Evolutionary conservation across 2,888 invertebrate species (phyloP).

Genomic region (Folsomia candida): DNA sequence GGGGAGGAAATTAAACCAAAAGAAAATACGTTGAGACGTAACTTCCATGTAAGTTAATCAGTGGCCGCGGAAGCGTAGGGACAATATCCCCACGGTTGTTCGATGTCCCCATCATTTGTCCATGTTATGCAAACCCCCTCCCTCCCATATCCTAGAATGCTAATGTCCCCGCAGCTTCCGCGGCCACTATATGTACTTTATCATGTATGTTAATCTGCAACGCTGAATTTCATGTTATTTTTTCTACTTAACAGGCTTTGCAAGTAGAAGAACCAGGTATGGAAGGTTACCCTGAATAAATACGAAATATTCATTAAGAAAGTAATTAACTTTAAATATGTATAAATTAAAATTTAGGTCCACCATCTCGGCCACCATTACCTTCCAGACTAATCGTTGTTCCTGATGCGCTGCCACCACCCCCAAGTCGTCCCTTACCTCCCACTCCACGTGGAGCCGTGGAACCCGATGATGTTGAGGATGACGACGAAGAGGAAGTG

Average conservation of each 20-base stretch:
- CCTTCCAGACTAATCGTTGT: constrained; percentile 87
- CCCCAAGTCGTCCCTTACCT: constrained; percentile 65
- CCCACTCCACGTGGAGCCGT: constrained; percentile 45
- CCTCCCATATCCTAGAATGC: too few relatives aligned
- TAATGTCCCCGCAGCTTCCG: too few relatives aligned
- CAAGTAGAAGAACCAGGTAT: not conserved
- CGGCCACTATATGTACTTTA: too few relatives aligned
- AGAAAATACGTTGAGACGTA: constrained; percentile 91
- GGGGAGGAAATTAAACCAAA: constrained; percentile 88
- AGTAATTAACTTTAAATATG: not conserved
- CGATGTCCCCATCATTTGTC: too few relatives aligned
- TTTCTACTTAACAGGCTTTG: not conserved
- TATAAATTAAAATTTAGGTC: constrained; percentile 58
- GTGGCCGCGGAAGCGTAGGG: too few relatives aligned
- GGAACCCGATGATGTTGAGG: constrained; percentile 58
- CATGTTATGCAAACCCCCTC: too few relatives aligned
- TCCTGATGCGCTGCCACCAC: constrained; percentile 79
- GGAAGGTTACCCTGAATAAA: too few relatives aligned
- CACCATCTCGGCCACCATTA: constrained; percentile 81
- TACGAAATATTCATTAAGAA: too few relatives aligned
- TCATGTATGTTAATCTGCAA: not conserved
- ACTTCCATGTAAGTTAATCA: constrained; percentile 88
- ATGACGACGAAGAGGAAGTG: constrained; percentile 70
- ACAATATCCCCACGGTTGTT: too few relatives aligned
- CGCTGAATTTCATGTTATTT: not conserved